Evolutionary conservation across 2,888 invertebrate genomes (phyloP).

Genomic region (Netelia fuscicornis): DNA sequence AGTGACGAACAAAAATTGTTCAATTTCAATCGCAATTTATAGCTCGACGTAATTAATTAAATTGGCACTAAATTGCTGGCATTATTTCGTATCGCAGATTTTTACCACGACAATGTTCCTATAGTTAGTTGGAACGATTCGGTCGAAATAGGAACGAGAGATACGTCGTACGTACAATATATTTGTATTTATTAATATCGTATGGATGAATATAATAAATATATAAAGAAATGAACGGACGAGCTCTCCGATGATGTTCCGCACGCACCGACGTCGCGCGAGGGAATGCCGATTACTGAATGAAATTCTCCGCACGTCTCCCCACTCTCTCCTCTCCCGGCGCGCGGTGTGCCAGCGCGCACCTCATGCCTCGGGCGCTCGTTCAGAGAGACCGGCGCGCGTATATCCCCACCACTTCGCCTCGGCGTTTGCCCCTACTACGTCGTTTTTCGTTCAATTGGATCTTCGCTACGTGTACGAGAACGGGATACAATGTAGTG

Average conservation of each 20-base stretch:
- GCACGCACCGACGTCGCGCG: slow-evolving; percentile 68
- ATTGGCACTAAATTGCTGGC: slow-evolving; percentile 20
- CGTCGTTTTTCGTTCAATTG: neutral
- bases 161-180: neutral
- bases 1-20: neutral
- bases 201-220: neutral
- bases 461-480: too few relatives aligned
- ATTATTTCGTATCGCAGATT: slow-evolving; percentile 20
- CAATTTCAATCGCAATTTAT: neutral
- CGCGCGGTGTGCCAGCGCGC: neutral
- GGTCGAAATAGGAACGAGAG: slow-evolving; percentile 4
- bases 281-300: slow-evolving; percentile 72
- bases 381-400: slow-evolving; percentile 14
- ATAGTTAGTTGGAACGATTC: neutral
- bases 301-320: slow-evolving; percentile 65
- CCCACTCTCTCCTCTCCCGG: slow-evolving; percentile 34
- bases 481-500: too few relatives aligned
- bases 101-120: neutral
- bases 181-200: neutral
- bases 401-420: slow-evolving; percentile 8
- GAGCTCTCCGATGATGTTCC: slow-evolving; percentile 19
- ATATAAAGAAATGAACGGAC: neutral
- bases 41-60: neutral
- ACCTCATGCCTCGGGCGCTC: neutral
- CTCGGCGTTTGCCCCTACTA: neutral